These are phyloP conservation scores for Siniperca obscura DNA, from an alignment of 2,797 vertebrate genomes.

Conservation along the genomic window DNA sequence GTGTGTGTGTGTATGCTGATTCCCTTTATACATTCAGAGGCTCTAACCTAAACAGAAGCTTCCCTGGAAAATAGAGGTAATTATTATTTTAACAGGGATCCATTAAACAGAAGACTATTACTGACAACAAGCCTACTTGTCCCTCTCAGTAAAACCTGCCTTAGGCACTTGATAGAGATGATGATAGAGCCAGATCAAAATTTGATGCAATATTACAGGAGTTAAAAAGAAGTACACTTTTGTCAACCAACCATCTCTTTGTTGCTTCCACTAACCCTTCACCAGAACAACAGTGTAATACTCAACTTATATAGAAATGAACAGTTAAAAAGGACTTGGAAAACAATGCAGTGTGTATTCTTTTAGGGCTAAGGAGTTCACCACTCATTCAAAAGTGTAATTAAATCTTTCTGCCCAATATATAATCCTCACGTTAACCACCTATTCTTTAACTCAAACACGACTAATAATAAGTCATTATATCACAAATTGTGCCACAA, in stretches of 20 bases:
- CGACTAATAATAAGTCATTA: background rate
- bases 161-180: background rate
- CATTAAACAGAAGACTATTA: conserved; percentile 16
- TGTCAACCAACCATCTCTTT: background rate
- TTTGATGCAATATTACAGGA: conserved; percentile 4
- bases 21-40: conserved; percentile 1
- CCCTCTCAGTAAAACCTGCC: conserved; percentile 17
- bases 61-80: conserved; percentile 30
- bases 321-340: background rate
- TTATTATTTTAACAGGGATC: conserved; percentile 45
- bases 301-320: background rate
- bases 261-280: no score
- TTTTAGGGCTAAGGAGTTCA: background rate
- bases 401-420: background rate
- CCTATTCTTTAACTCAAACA: background rate
- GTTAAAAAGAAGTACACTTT: background rate
- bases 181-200: background rate
- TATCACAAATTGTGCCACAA: background rate
- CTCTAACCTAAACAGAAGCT: conserved; percentile 19
- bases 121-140: conserved; percentile 2
- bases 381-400: background rate
- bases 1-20: background rate
- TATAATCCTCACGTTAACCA: background rate
- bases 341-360: background rate
- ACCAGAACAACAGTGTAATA: background rate